These are phyloP conservation scores for Psittacula cyanocephala DNA, from an alignment of 2,113 vertebrate genomes.

Conservation along the genomic window DNA sequence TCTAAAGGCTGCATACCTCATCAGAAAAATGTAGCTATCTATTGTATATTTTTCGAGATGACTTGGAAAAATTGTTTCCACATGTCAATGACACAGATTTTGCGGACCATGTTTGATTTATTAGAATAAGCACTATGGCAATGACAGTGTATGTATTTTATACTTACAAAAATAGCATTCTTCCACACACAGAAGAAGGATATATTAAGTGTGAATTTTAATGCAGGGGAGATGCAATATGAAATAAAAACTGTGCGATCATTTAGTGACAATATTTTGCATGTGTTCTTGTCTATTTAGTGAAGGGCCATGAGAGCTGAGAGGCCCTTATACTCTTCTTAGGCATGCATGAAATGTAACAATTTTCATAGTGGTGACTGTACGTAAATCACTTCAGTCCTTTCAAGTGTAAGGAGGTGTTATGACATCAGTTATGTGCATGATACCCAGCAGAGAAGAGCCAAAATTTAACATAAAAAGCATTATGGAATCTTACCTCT, in stretches of 20 bases:
- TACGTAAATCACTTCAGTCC: neutral
- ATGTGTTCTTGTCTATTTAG: neutral
- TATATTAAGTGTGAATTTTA: neutral
- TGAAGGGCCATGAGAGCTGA: neutral
- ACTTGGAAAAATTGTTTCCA: neutral
- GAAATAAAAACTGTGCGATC: neutral
- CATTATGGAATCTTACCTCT: neutral
- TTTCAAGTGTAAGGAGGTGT: neutral
- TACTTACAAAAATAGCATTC: neutral
- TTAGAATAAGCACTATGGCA: neutral
- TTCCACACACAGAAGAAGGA: neutral
- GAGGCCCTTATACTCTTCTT: neutral
- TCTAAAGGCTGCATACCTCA: neutral
- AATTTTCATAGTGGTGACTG: too few relatives aligned
- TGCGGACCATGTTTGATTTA: neutral
- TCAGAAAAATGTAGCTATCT: neutral
- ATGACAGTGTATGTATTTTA: neutral
- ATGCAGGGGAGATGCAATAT: neutral
- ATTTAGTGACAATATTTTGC: neutral
- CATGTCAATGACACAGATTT: neutral
- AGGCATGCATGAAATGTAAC: neutral
- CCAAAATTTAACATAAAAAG: neutral
- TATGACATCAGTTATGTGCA: neutral
- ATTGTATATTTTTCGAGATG: neutral
- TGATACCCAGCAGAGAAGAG: neutral